These are phyloP conservation scores for Augiades crinisus DNA, from an alignment of 2,888 invertebrate species.

Conservation along the genomic window DNA sequence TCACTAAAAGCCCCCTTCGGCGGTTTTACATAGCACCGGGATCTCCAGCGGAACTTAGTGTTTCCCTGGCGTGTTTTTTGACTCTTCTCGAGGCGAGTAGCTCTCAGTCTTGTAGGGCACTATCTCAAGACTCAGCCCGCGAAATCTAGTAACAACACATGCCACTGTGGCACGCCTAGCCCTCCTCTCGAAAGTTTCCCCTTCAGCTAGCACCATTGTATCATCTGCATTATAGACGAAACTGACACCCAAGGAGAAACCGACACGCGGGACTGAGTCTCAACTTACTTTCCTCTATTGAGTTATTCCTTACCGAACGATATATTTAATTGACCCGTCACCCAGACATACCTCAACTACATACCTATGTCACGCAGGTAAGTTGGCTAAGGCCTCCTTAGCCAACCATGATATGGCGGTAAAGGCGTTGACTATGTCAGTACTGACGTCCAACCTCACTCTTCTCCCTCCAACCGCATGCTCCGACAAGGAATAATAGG, in stretches of 20 bases:
- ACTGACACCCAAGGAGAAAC: not conserved
- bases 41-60: no score
- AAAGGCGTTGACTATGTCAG: no score
- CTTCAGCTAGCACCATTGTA: constrained; percentile 20
- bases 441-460: constrained; percentile 29
- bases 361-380: constrained; percentile 26
- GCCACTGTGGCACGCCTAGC: constrained; percentile 17
- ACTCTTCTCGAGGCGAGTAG: no score
- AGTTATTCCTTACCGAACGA: not conserved
- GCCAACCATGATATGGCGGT: no score
- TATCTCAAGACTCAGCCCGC: constrained; percentile 20
- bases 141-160: constrained; percentile 16
- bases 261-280: constrained; percentile 25
- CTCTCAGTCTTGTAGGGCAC: constrained; percentile 28
- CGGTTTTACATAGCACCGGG: no score
- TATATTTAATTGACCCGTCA: constrained; percentile 10
- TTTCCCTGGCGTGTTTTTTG: no score
- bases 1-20: no score
- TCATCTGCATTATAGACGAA: constrained; percentile 34
- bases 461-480: not conserved
- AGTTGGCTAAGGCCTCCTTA: constrained; percentile 30
- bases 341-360: constrained; percentile 24
- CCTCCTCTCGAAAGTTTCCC: constrained; percentile 6
- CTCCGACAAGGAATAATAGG: not conserved
- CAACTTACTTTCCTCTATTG: not conserved